Conservation (phyloP, 2,888 invertebrate species). For the Patella pellucida region DNA sequence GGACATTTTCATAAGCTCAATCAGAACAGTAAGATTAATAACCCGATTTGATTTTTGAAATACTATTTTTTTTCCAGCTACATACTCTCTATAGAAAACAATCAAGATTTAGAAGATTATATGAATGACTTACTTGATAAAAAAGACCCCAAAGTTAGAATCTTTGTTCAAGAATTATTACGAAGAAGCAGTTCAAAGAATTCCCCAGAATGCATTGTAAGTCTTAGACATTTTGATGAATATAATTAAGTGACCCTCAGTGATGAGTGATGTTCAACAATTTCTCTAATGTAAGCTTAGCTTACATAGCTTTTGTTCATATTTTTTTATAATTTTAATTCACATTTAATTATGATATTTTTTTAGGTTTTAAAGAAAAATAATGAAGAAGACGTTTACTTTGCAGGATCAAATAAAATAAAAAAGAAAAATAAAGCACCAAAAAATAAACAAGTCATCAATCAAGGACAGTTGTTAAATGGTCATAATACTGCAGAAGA, state of each 20-base stretch:
- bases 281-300: too few species aligned
- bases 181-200: conserved; percentile 48
- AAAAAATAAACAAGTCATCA: conserved; percentile 6
- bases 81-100: conserved; percentile 80
- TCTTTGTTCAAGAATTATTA: conserved; percentile 77
- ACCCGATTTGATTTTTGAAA: neutral
- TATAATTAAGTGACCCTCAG: too few species aligned
- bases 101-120: conserved; percentile 83
- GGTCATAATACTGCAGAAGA: too few species aligned
- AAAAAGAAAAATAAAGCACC: conserved; percentile 28
- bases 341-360: neutral
- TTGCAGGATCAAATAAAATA: conserved; percentile 36
- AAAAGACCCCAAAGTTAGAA: conserved; percentile 75
- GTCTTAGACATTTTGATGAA: too few species aligned
- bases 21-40: neutral
- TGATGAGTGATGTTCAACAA: too few species aligned
- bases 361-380: conserved; percentile 48
- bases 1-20: too few species aligned
- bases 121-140: conserved; percentile 82
- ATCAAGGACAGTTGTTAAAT: neutral
- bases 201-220: conserved; percentile 4
- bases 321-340: neutral
- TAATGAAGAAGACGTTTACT: conserved; percentile 40
- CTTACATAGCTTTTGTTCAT: too few species aligned
- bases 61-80: conserved; percentile 77